Base-by-base conservation (phyloP, 2,888 invertebrate genomes). In the Sicus ferrugineus region DNA sequence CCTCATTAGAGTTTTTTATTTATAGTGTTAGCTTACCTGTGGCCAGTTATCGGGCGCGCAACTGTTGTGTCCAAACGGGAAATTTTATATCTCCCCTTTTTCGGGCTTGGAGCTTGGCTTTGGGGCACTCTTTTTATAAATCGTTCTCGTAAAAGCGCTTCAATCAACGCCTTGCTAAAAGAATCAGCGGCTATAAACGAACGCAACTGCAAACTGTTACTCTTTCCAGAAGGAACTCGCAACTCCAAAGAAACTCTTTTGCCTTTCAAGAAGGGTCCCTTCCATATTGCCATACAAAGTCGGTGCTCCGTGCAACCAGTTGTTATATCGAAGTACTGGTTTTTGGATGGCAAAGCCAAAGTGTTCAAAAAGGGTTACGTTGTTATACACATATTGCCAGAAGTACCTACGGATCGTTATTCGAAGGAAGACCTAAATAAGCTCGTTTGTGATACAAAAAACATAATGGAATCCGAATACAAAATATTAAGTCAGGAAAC, bases 221-320 rank as follows among this genome's bases (percentile, higher is more conserved):
- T 98, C 72, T 98, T 96, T 84, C 97, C 97, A 0, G 97, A 98
- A 86, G 97, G 97, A 19, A 97, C 97, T 7, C 88, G 98, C 72
- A 91, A 92, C 80, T 88, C 89, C n/a, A 89, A 89, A 67, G 92
- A 91, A 34, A 89, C 89, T 30, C 86, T 98, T 78, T 85, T 96
- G 76, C 94, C 96, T 1, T 97, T 98, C 85, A 96, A 98, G 82
- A 98, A 97, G 83, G 97, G 97, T 9, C 96, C 96, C 3, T 98
- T 98, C 87, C 95, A 97, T 85, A 90, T 97, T 73, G 97, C 98
- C 0, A 87, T 96, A 73, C 90, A 91, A 74, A 92, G 93, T 5
- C 90, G 90, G 80, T 90, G 94, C 71, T 94, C 96, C 4, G 91
- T 97, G 72, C 92, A 96, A 79, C 97, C 97, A 0, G 91, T 97